Conservation (phyloP, 2,113 vertebrate species). For the Carollia perspicillata region DNA sequence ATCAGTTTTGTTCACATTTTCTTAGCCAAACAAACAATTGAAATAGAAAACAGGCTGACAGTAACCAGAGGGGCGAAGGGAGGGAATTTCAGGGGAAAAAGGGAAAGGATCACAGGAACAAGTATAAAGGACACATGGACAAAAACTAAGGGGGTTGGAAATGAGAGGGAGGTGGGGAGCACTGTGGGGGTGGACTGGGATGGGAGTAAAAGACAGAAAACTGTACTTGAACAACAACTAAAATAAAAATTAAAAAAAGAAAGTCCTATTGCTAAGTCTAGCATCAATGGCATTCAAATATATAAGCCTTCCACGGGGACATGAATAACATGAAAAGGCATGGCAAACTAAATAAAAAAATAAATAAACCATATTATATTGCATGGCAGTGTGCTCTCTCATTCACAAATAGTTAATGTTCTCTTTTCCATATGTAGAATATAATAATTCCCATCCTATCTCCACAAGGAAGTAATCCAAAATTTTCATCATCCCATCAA, state of each 20-base stretch:
- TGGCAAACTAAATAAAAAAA: neutral
- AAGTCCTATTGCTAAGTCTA: neutral
- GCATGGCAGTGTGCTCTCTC: neutral
- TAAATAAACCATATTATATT: neutral
- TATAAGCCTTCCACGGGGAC: neutral
- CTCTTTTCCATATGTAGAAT: neutral
- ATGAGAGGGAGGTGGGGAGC: too few relatives aligned
- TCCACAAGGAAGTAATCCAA: neutral
- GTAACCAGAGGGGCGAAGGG: too few relatives aligned
- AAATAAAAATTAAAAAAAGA: too few relatives aligned
- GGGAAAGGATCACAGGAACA: too few relatives aligned
- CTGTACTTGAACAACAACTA: too few relatives aligned
- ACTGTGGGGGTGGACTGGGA: too few relatives aligned
- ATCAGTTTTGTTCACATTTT: constrained; percentile 1
- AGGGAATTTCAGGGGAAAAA: too few relatives aligned
- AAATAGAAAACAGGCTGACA: too few relatives aligned
- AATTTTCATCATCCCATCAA: neutral
- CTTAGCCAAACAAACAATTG: constrained; percentile 16
- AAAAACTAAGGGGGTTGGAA: too few relatives aligned
- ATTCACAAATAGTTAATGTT: neutral
- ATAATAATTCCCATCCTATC: neutral
- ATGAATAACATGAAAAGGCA: neutral
- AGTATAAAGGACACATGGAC: too few relatives aligned
- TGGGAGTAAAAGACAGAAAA: too few relatives aligned
- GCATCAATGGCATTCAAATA: neutral